These are phyloP conservation scores for Helobdella robusta DNA, from an alignment of 2,888 invertebrate genomes.

Conservation along the genomic window DNA sequence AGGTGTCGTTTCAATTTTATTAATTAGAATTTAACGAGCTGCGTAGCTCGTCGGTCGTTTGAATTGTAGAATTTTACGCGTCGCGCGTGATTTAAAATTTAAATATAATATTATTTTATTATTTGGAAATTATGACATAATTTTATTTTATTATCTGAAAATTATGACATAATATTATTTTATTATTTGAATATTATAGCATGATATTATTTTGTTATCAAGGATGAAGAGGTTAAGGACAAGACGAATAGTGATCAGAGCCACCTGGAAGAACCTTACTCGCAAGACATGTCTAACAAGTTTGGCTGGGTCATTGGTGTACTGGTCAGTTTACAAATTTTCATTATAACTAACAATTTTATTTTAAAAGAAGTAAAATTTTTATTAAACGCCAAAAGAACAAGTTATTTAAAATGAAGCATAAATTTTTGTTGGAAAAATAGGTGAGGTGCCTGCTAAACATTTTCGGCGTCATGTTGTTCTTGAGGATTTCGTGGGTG, in stretches of 20 bases:
- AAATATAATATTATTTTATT: too few relatives aligned
- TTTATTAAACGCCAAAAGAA: background rate
- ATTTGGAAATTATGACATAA: too few relatives aligned
- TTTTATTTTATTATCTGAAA: too few relatives aligned
- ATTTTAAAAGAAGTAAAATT: background rate
- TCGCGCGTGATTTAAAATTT: too few relatives aligned
- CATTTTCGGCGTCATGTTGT: conserved; percentile 98
- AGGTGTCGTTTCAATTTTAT: too few relatives aligned
- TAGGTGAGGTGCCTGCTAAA: conserved; percentile 87
- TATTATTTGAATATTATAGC: too few relatives aligned
- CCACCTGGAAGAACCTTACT: conserved; percentile 25
- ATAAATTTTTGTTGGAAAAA: conserved; percentile 21
- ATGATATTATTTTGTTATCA: too few relatives aligned
- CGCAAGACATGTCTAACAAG: conserved; percentile 55
- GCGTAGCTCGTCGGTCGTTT: too few relatives aligned
- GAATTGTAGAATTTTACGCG: too few relatives aligned
- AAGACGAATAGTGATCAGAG: conserved; percentile 5
- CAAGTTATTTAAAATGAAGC: background rate
- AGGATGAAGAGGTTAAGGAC: conserved; percentile 10
- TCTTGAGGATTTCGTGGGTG: conserved; percentile 91
- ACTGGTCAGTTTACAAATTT: conserved; percentile 47
- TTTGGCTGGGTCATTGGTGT: conserved; percentile 97
- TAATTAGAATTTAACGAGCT: too few relatives aligned
- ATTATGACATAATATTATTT: too few relatives aligned
- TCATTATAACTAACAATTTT: background rate